Percentiles rank a stretch among this genome's conserved stretches.
phyloP scores from a whole-genome alignment of 2,797 vertebrate genomes.

The Lutjanus argentimaculatus region DNA sequence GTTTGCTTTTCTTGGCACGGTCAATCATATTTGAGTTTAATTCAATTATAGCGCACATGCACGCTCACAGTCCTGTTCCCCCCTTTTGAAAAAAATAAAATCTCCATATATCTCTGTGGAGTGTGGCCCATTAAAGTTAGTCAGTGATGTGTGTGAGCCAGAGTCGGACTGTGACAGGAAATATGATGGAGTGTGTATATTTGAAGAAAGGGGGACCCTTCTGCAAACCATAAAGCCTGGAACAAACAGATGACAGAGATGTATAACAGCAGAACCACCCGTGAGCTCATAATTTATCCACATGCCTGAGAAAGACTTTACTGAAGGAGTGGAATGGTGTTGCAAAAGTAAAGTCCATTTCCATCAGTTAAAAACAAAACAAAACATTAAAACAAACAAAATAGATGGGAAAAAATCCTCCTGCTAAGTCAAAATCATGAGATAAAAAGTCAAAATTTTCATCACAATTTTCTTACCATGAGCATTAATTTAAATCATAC shows the following conservation, averaged over 20 bases:
- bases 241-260: conserved; percentile 64
- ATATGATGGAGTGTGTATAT: conserved; percentile 48
- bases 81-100: not conserved
- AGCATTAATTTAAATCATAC: not conserved
- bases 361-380: not conserved
- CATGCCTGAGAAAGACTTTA: not conserved
- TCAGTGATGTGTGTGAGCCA: conserved; percentile 36
- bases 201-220: conserved; percentile 36
- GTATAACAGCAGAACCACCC: conserved; percentile 64
- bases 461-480: not conserved
- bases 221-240: conserved; percentile 18
- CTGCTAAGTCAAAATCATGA: not conserved
- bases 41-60: conserved; percentile 54
- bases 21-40: conserved; percentile 49
- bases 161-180: conserved; percentile 40
- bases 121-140: conserved; percentile 43
- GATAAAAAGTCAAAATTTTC: not conserved
- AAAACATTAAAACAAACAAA: not conserved
- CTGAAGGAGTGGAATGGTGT: not conserved
- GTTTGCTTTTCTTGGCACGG: conserved; percentile 64
- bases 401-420: not conserved
- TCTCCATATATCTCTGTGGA: conserved; percentile 11
- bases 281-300: conserved; percentile 57
- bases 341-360: not conserved
- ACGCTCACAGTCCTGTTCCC: not conserved